Base-by-base conservation (phyloP, 2,113 vertebrate genomes). In the Elephantulus edwardii region DNA sequence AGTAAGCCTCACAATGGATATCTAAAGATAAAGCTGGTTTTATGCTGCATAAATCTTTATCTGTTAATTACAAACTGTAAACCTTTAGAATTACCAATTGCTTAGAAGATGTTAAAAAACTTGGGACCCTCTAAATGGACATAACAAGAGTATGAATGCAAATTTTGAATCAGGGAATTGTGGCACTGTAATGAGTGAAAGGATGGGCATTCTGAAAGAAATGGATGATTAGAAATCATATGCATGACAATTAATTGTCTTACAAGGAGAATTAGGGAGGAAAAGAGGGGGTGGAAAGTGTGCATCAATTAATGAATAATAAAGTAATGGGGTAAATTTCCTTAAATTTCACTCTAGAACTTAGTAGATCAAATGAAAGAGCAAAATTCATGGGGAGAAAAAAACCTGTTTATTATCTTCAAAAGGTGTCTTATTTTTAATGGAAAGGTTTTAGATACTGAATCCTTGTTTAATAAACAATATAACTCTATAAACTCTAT, bases 21-120 rank as follows among this genome's bases (percentile, higher is more conserved):
- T 35, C 60, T 91, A 77, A 81, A 77, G 54, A 66, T 62, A 86
- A 8, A 46, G 26, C 56, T 50, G 35, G 24, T 68, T n/a, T n/a
- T 79, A n/a, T 58, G 38, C 46, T 24, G 14, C 33, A 38, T 76
- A 58, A 64, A 70, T 81, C 70, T 87, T 81, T 91, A 88, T 72
- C 74, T 92, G 68, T 82, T 80, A 33, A 90, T 66, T 81, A n/a
- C 52, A 95, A 89, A 94, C 84, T 19, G 83, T 78, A 94, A 95
- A 89, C 35, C 70, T 93, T 81, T 50, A 92, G 72, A 42, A 52
- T 86, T 88, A 14, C 52, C 83, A 93, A 9, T 33, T 68, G 50
- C 26, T 6, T 86, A 30, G 33, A 50, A 92, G 68, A 78, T 38
- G 35, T 42, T 93, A 86, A 74, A n/a, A 83, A 86, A 89, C 33